Conservation (phyloP, 2,888 invertebrate genomes). For the Macaria notata region DNA sequence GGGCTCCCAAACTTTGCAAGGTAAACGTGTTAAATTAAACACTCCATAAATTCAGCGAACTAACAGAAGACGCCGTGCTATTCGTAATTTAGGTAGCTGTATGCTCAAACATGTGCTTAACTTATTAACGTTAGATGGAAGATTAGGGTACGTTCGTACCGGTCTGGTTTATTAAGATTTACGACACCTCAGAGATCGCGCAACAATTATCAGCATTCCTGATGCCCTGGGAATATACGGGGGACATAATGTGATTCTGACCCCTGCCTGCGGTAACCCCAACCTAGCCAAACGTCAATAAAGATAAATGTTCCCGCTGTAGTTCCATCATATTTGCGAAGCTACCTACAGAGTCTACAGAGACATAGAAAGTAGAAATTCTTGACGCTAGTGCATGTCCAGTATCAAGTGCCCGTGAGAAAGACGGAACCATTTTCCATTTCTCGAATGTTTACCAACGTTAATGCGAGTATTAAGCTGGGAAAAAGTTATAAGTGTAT, state of each 20-base stretch:
- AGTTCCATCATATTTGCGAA: not conserved
- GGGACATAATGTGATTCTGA: conserved; percentile 51
- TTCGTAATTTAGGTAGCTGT: conserved; percentile 33
- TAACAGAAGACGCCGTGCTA: conserved; percentile 33
- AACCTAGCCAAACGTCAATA: conserved; percentile 6
- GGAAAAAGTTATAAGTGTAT: conserved; percentile 33
- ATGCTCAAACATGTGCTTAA: conserved; percentile 44
- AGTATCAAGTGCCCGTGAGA: conserved; percentile 30
- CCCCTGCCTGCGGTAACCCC: conserved; percentile 38
- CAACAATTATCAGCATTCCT: conserved; percentile 58
- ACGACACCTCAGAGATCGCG: conserved; percentile 59
- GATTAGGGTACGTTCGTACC: conserved; percentile 45
- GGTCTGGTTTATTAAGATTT: conserved; percentile 69
- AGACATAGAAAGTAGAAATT: conserved; percentile 27
- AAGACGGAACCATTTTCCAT: conserved; percentile 22
- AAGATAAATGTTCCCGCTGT: conserved; percentile 11
- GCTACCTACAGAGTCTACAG: not conserved
- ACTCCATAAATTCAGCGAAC: conserved; percentile 37
- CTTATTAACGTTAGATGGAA: conserved; percentile 49
- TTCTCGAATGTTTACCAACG: conserved; percentile 24
- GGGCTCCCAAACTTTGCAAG: conserved; percentile 21
- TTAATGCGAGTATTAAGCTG: conserved; percentile 15
- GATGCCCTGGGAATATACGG: conserved; percentile 61
- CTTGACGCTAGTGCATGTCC: conserved; percentile 21
- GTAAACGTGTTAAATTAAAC: conserved; percentile 35